These are phyloP conservation scores for Neotoma lepida DNA, from an alignment of 2,113 vertebrate species.

Conservation along the genomic window DNA sequence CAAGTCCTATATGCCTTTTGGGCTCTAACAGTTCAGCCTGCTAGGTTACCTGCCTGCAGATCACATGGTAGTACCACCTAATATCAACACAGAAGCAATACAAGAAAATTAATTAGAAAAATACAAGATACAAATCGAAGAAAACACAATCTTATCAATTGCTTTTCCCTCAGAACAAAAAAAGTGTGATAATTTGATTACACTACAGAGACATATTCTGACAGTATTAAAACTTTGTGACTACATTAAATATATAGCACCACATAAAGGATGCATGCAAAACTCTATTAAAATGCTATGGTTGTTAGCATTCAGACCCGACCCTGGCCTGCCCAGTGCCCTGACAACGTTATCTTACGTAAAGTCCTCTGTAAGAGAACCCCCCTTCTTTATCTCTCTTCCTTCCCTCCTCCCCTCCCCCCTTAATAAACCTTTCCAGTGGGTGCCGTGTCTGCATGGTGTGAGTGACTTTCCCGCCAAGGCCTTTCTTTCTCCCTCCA, in stretches of 20 bases:
- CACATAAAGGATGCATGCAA: neutral
- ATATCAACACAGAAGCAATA: neutral
- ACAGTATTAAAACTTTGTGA: constrained; percentile 8
- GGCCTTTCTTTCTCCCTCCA: too few species aligned
- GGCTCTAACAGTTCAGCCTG: neutral
- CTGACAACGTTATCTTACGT: too few species aligned
- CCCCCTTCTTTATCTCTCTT: too few species aligned
- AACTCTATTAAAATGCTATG: neutral
- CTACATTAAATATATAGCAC: constrained; percentile 1
- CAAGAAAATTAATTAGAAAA: neutral
- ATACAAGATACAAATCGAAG: neutral
- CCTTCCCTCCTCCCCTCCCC: too few species aligned
- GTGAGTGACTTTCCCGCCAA: too few species aligned
- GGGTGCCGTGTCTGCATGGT: too few species aligned
- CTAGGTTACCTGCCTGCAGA: neutral
- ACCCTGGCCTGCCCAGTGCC: too few species aligned
- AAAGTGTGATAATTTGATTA: constrained; percentile 21
- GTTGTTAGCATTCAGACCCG: too few species aligned
- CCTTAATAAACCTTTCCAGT: too few species aligned
- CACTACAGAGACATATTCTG: constrained; percentile 3
- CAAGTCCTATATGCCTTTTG: neutral
- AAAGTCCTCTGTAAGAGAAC: too few species aligned
- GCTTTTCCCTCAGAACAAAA: constrained; percentile 42
- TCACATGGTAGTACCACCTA: neutral
- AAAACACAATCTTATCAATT: constrained; percentile 34